phyloP scores from a whole-genome alignment of 2,797 vertebrate genomes.

The Macropus fuliginosus region DNA sequence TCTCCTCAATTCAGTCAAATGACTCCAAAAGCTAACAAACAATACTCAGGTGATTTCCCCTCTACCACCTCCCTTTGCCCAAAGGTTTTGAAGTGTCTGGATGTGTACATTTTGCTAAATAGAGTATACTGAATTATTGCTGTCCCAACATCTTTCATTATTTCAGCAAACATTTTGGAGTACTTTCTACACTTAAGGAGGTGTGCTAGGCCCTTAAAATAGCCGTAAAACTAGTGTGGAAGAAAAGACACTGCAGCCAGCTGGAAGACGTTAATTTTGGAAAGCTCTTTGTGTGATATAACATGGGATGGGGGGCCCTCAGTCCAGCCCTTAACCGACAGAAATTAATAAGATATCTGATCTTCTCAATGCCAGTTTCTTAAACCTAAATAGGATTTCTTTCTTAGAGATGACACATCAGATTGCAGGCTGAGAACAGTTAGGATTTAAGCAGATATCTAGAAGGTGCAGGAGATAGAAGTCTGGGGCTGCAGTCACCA shows the following conservation, averaged over 20 bases:
- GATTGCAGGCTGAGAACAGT: neutral
- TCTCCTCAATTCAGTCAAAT: neutral
- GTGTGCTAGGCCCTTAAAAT: neutral
- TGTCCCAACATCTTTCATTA: neutral
- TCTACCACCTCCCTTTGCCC: neutral
- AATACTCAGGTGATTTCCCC: neutral
- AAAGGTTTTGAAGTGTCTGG: neutral
- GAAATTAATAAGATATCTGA: neutral
- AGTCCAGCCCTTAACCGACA: neutral
- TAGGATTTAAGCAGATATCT: neutral
- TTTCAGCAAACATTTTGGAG: neutral
- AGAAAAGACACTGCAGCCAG: neutral
- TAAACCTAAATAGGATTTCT: neutral
- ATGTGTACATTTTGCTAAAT: neutral
- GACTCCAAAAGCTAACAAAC: neutral
- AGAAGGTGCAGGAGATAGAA: neutral
- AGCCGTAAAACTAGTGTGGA: neutral
- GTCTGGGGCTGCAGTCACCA: neutral
- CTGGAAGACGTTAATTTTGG: neutral
- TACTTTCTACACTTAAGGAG: neutral
- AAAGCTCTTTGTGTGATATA: neutral
- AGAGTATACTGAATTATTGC: neutral
- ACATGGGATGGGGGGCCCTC: neutral
- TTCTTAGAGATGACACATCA: neutral
- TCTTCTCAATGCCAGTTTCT: neutral